Percentiles rank a stretch among this genome's conserved stretches.
phyloP scores from a whole-genome alignment of 1,140 invertebrate species.

The Zaprionus davidi region DNA sequence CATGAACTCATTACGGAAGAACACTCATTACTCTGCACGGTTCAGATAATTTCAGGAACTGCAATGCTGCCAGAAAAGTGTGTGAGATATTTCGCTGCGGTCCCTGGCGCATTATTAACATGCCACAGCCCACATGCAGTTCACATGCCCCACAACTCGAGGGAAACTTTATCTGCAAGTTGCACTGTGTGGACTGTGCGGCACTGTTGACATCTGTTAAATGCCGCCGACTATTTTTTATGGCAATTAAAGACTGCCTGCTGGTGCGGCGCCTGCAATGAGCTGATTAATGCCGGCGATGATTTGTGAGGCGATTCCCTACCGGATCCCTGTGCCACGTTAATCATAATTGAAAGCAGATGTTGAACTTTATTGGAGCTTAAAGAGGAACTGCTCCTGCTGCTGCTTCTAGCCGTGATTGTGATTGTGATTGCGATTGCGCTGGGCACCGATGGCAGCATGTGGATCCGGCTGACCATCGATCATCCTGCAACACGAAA shows the following conservation, averaged over 20 bases:
- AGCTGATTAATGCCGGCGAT: constrained; percentile 34
- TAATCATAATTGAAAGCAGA: constrained; percentile 55
- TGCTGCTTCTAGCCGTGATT: constrained; percentile 8
- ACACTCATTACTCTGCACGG: not conserved
- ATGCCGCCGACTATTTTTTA: constrained; percentile 35
- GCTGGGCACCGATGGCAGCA: not conserved
- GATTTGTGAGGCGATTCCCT: constrained; percentile 40
- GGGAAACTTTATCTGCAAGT: constrained; percentile 19
- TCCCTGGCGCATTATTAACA: constrained; percentile 31
- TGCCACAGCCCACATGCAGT: constrained; percentile 19
- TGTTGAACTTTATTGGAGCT: constrained; percentile 37
- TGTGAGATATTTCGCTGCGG: not conserved
- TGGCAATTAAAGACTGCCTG: constrained; percentile 41
- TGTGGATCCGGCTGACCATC: constrained; percentile 7
- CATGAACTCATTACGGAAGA: not conserved
- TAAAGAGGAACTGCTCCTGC: not conserved
- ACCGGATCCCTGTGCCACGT: not conserved
- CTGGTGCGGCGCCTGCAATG: constrained; percentile 38
- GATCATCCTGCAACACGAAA: not conserved
- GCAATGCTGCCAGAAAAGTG: not conserved
- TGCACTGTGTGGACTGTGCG: not conserved
- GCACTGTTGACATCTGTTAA: constrained; percentile 38
- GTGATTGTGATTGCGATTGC: constrained; percentile 14
- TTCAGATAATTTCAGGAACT: not conserved
- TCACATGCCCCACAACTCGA: not conserved